A percentile compares a stretch with the other conserved stretches of the same genome.
Evolutionary conservation across 2,113 vertebrate species (phyloP).

Genomic region (Stegastes partitus): DNA sequence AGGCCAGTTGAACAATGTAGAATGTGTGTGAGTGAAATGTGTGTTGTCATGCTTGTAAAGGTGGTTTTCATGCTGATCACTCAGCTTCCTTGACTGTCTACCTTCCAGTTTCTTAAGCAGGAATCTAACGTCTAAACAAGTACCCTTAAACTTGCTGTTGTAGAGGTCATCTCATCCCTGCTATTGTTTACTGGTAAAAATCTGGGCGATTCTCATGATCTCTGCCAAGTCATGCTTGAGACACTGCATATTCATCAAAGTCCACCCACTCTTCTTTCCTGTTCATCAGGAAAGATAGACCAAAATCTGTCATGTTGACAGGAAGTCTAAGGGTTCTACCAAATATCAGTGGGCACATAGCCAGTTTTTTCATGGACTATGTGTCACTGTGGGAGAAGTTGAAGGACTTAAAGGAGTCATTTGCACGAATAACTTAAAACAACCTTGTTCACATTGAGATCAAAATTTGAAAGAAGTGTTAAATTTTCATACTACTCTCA

Average conservation of each 20-base stretch:
- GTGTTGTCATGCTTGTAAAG: slow-evolving; percentile 1
- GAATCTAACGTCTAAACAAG: too few species aligned
- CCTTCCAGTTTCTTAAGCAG: too few species aligned
- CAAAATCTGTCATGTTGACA: slow-evolving; percentile 43
- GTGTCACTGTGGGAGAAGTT: slow-evolving; percentile 8
- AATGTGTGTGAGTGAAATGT: background rate
- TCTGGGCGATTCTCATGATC: background rate
- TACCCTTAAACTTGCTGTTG: background rate
- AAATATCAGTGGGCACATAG: slow-evolving; percentile 4
- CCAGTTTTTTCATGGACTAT: slow-evolving; percentile 2
- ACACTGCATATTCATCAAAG: slow-evolving; percentile 53
- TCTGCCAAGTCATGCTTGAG: slow-evolving; percentile 27
- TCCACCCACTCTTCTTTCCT: slow-evolving; percentile 40
- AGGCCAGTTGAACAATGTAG: background rate
- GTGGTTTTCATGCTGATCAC: background rate
- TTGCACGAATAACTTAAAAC: background rate
- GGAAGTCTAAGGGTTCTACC: slow-evolving; percentile 11
- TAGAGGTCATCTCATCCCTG: slow-evolving; percentile 23
- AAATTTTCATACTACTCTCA: background rate
- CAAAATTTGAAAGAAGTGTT: background rate
- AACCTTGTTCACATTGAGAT: background rate
- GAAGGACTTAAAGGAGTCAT: background rate
- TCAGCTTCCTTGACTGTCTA: background rate
- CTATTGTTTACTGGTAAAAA: slow-evolving; percentile 25
- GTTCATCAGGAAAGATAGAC: slow-evolving; percentile 21